Base-by-base conservation (phyloP, 2,113 vertebrate genomes). In the Pagrus major region DNA sequence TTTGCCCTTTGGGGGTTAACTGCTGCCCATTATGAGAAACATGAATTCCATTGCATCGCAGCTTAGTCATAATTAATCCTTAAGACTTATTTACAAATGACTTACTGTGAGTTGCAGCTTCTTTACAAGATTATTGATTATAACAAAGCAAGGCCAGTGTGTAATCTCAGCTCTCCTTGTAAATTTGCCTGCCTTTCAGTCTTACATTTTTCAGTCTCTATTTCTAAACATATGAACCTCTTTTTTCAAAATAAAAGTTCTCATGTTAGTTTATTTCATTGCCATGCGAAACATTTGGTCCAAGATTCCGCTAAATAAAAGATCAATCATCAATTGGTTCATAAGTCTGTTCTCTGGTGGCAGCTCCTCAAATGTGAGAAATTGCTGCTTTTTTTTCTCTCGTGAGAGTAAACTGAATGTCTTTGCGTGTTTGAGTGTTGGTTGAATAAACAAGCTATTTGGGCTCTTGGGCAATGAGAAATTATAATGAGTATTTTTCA, bases 61-160 rank as follows among this genome's bases (percentile, higher is more conserved):
- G 55, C 31, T 69, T 67, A 70, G 20, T 46, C 18, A 7, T 71
- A 39, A 69, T 80, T 78, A 72, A 64, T 77, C 75, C 37, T 67
- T 23, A 49, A 65, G 46, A 79, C 74, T 41, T 65, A 66, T 58
- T 71, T 66, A 68, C 21, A 71, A 44, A 73, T 74, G 56, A 59
- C 59, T 65, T 20, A 15, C 44, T 66, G 59, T 54, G 51, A 47
- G 42, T 51, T 83, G 49, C 11, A 63, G 61, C 51, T 63, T 25
- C n/a, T 35, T 42, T 37, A 46, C 20, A 64, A 65, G n/a, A 25
- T 49, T 63, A 77, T 88, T 72, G 78, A 86, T 79, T 55, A 41
- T 60, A 59, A 64, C 35, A 71, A 69, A 83, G 79, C 61, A 60
- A 85, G 63, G 66, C 31, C 42, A 55, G 20, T 1, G 9, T 77